Evolutionary conservation across 2,888 invertebrate genomes (phyloP), one percentile per base, ranked within the genome.

Genomic region (Calameuta idolon): DNA sequence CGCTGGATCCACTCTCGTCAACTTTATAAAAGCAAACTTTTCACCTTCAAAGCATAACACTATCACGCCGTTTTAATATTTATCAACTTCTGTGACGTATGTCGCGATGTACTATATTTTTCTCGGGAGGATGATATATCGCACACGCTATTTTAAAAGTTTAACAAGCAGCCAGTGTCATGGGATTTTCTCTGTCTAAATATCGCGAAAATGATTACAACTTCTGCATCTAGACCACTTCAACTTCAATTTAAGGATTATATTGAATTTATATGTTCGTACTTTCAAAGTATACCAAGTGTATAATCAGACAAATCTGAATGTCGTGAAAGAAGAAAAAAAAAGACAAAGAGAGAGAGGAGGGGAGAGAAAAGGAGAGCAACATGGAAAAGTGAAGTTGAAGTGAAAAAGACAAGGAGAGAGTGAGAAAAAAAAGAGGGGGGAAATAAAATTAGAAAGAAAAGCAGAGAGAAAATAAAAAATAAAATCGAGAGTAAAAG

Each of bases 271-370:
- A 82, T 81, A 79, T 76, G 71, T 73, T 81, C 75, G 71, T 37
- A 34, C 79, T 81, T 81, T 81, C 75, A 79, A 82, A 82, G 81
- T 82, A 79, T 82, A 82, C 79, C 79, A 75, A 74, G 69, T 68
- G 74, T 73, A 77, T 69, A 55, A 79, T 75, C 40, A 55, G 69
- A 76, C 68, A 33, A 76, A 75, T 76, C 33, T 78, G 73, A 76
- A 76, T 73, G n/a, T 55, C 34, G 30, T 0, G 71, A 71, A 33
- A 31, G 69, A n/a, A 69, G 12, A 71, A 34, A 34, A 30, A 33
- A n/a, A 15, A 71, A 75, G 55, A 79, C 37, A 69, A 68, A 73
- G 40, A 76, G 71, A 69, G 76, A 74, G 30, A 55, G 79, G 71
- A 34, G 69, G 68, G 69, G 76, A 71, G 30, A 55, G 78, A 77